Evolutionary conservation across 2,888 invertebrate species (phyloP), one percentile per base, ranked within the genome.

Genomic region (Tridacna gigas): DNA sequence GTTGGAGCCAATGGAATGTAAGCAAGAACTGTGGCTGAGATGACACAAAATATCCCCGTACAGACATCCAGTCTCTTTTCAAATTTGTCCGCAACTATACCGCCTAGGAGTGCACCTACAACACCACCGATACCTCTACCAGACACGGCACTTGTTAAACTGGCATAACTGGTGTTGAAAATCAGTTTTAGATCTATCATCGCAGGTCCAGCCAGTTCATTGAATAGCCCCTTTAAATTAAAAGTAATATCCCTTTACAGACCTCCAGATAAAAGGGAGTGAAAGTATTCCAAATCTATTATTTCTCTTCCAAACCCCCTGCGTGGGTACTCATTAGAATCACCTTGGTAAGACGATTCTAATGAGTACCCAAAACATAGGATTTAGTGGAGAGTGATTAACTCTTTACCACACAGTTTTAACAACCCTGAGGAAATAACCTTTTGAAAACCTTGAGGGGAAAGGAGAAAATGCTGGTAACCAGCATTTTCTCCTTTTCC

Each of bases 161-260:
- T 51, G 65, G 79, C 82, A 48, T 86, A 86, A 74, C 77, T 82
- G 22, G 85, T 82, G 22, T 71, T 74, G 76, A 82, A 86, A 12
- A 86, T 74, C 0, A 86, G 67, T 47, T 78, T 82, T 18, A 86
- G 75, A 63, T 86, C 85, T 20, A 86, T 86, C 85, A 86, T 86
- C 13, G 85, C 73, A 7, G 85, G 85, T n/a, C 85, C 85, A 13
- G 80, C 45, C 5, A 77, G 51, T 63, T 86, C 85, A 37, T 82
- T 56, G 61, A 80, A 82, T 3, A 86, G 75, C 3, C 85, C 85
- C 85, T 86, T 77, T 18, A 63, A 75, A 45, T 11, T 5, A 25
- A 47, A 69, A 7, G 37, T 37, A 37, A 37, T 7, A 37, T 37
- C 37, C 37, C 7, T 37, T n/a, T n/a, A n/a, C n/a, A n/a, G n/a